Percentiles rank a stretch among this genome's conserved stretches.
phyloP scores from a whole-genome alignment of 1,140 invertebrate species.

The Pinna nobilis region DNA sequence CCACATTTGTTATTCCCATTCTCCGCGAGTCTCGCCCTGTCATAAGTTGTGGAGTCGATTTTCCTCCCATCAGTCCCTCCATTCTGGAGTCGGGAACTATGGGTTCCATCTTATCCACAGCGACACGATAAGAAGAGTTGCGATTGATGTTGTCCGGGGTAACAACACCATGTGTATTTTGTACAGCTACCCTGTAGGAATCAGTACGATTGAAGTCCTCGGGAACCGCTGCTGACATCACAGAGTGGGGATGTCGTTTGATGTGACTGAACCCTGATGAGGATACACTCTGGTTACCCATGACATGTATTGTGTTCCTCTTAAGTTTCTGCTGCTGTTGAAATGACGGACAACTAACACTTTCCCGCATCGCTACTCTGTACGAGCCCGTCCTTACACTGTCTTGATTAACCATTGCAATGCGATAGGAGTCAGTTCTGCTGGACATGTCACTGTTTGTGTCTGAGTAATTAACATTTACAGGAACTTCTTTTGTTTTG shows the following conservation, averaged over 20 bases:
- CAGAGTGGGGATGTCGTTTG: neutral
- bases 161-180: conserved; percentile 57
- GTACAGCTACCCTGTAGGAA: conserved; percentile 65
- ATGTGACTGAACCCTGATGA: neutral
- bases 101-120: conserved; percentile 52
- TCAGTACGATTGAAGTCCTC: conserved; percentile 57
- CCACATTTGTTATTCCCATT: conserved; percentile 68
- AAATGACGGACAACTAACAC: conserved; percentile 47
- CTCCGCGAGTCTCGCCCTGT: conserved; percentile 55
- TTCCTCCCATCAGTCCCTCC: conserved; percentile 50
- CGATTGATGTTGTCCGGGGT: conserved; percentile 39
- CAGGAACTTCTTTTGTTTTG: neutral
- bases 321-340: conserved; percentile 26
- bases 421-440: conserved; percentile 63
- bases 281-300: no score
- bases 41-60: conserved; percentile 15
- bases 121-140: conserved; percentile 62
- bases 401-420: conserved; percentile 48
- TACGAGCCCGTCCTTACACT: conserved; percentile 41
- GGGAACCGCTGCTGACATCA: conserved; percentile 3
- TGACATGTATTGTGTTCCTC: no score
- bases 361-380: conserved; percentile 49
- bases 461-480: conserved; percentile 6
- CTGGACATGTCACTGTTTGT: conserved; percentile 4
- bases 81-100: conserved; percentile 46